Evolutionary conservation across 2,113 vertebrate species (phyloP).

Genomic region (Poeciliopsis prolifica): DNA sequence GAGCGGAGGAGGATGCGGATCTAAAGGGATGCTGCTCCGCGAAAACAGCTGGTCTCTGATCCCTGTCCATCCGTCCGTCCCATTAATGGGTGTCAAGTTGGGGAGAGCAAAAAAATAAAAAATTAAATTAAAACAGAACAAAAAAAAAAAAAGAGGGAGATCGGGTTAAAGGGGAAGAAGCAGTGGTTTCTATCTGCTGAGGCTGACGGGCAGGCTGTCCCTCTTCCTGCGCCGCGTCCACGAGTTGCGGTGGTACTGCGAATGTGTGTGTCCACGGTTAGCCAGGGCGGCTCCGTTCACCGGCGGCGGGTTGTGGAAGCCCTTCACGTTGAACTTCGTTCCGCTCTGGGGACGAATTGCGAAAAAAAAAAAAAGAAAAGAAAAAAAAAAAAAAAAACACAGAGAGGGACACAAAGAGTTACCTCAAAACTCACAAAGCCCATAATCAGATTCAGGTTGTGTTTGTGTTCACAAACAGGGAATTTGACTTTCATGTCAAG

Average conservation of each 20-base stretch:
- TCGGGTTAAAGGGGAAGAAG: not conserved
- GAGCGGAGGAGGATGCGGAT: slow-evolving; percentile 40
- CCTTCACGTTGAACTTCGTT: slow-evolving; percentile 90
- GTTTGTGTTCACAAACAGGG: not conserved
- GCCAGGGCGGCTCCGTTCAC: slow-evolving; percentile 79
- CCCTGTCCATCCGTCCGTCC: slow-evolving; percentile 50
- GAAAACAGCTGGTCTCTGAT: slow-evolving; percentile 68
- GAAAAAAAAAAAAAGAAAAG: not conserved
- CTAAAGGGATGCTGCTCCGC: slow-evolving; percentile 18
- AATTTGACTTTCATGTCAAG: too few relatives aligned
- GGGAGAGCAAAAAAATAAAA: too few relatives aligned
- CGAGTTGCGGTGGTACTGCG: slow-evolving; percentile 90
- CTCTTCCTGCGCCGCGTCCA: slow-evolving; percentile 90
- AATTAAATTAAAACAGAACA: too few relatives aligned
- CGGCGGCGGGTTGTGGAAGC: slow-evolving; percentile 83
- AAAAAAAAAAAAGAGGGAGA: slow-evolving; percentile 2
- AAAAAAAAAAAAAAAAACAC: not conserved
- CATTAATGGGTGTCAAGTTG: slow-evolving; percentile 24
- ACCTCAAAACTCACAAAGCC: not conserved
- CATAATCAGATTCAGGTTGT: not conserved
- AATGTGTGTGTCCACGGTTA: slow-evolving; percentile 79
- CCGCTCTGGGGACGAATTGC: slow-evolving; percentile 70
- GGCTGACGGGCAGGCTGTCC: slow-evolving; percentile 91
- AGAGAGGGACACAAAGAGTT: not conserved
- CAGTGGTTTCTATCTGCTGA: slow-evolving; percentile 88